phyloP scores from a whole-genome alignment of 2,113 vertebrate genomes.

The Coregonus clupeaformis region DNA sequence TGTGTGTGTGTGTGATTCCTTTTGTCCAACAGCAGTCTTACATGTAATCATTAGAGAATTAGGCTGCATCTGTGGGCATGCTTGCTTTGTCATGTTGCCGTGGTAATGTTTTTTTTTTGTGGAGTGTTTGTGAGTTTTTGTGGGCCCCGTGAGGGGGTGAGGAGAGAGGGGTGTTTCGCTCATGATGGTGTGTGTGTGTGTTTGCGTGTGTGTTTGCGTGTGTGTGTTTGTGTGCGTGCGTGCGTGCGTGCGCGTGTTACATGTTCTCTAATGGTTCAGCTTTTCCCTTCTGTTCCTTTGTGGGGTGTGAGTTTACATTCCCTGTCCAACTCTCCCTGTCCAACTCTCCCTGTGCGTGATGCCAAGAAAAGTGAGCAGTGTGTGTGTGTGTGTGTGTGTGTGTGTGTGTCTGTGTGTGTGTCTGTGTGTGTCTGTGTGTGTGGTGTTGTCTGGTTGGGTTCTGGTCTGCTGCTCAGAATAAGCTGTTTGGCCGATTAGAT shows the following conservation, averaged over 20 bases:
- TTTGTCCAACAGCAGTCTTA: slow-evolving; percentile 30
- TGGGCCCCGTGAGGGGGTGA: slow-evolving; percentile 34
- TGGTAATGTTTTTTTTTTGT: slow-evolving; percentile 50
- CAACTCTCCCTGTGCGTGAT: not conserved
- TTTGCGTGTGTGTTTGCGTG: not conserved
- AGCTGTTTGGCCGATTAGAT: too few relatives aligned
- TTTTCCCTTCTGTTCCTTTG: slow-evolving; percentile 1
- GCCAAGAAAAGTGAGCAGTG: not conserved
- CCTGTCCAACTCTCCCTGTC: not conserved
- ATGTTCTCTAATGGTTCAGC: not conserved
- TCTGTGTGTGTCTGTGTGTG: too few relatives aligned
- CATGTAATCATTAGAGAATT: slow-evolving; percentile 34
- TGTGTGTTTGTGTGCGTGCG: not conserved
- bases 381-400: too few relatives aligned
- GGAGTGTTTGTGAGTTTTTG: slow-evolving; percentile 56
- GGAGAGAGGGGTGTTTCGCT: not conserved
- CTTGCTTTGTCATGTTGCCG: slow-evolving; percentile 42
- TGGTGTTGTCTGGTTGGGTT: too few relatives aligned
- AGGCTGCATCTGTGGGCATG: slow-evolving; percentile 34
- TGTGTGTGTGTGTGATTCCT: slow-evolving; percentile 7
- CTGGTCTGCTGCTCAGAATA: too few relatives aligned
- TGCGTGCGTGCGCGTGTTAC: not conserved
- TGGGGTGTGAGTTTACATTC: not conserved
- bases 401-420: too few relatives aligned
- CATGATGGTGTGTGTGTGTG: not conserved